These are phyloP conservation scores for Oxyruncus cristatus DNA, from an alignment of 2,113 vertebrate species.

Conservation along the genomic window DNA sequence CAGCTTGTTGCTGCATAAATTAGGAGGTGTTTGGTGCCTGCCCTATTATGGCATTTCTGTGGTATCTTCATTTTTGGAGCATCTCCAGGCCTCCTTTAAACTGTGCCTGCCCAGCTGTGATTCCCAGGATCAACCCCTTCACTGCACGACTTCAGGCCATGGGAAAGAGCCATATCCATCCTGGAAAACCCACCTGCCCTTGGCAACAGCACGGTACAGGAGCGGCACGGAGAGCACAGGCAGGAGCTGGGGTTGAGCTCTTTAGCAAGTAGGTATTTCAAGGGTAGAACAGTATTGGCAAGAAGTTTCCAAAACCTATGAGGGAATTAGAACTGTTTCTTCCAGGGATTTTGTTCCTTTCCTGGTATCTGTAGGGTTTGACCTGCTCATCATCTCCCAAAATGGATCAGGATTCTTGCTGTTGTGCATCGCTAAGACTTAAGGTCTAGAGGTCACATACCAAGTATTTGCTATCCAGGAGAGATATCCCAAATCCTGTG, in stretches of 20 bases:
- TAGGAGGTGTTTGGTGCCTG: not conserved
- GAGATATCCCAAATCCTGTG: not conserved
- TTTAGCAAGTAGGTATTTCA: not conserved
- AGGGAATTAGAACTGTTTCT: not conserved
- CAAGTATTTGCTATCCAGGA: not conserved
- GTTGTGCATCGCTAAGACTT: not conserved
- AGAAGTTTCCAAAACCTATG: not conserved
- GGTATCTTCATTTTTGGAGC: not conserved
- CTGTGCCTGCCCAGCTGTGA: not conserved
- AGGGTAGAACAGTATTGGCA: not conserved
- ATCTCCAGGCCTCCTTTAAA: not conserved
- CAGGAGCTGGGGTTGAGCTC: not conserved
- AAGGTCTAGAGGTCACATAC: not conserved
- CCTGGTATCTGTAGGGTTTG: not conserved
- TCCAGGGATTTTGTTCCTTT: not conserved
- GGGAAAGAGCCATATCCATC: not conserved
- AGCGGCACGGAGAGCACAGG: not conserved
- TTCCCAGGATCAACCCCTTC: not conserved
- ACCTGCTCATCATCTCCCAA: not conserved
- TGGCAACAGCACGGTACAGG: fast-evolving
- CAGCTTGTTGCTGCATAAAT: not conserved
- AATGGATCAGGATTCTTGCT: not conserved
- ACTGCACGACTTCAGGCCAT: not conserved
- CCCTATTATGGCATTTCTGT: not conserved
- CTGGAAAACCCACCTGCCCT: not conserved